Conservation (phyloP, 1,140 invertebrate genomes). For the Drosophila virilis region DNA sequence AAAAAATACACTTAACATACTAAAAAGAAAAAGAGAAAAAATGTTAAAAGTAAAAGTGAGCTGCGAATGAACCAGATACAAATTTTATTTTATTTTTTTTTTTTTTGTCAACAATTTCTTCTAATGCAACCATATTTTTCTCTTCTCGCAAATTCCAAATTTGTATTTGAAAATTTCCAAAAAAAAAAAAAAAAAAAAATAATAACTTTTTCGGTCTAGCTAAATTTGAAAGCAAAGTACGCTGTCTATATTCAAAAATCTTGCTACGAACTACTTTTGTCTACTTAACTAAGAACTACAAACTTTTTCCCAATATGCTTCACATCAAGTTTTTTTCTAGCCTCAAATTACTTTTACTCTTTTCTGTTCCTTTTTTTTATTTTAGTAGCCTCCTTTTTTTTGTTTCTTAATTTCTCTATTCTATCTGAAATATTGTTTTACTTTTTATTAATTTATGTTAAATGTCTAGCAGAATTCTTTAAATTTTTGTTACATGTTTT, state of each 20-base stretch:
- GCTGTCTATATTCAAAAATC: constrained; percentile 54
- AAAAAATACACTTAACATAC: constrained; percentile 56
- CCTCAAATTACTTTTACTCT: constrained; percentile 47
- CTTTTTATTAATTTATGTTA: constrained; percentile 26
- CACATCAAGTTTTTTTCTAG: constrained; percentile 46
- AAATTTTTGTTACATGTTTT: constrained; percentile 23
- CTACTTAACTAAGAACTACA: constrained; percentile 56
- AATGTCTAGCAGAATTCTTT: constrained; percentile 15
- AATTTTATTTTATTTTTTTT: constrained; percentile 1
- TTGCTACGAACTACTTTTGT: constrained; percentile 64
- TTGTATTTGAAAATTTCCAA: constrained; percentile 24
- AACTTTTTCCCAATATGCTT: constrained; percentile 65
- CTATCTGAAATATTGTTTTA: constrained; percentile 21
- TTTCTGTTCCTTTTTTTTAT: constrained; percentile 38
- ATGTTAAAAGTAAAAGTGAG: constrained; percentile 33
- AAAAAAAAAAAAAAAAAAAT: constrained; percentile 35
- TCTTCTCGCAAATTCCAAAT: constrained; percentile 37
- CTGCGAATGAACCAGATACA: constrained; percentile 43
- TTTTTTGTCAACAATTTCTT: neutral
- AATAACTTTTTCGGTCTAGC: constrained; percentile 57
- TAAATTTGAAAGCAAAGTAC: constrained; percentile 59
- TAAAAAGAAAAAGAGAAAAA: constrained; percentile 6
- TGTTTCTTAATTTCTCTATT: constrained; percentile 35
- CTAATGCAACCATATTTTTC: constrained; percentile 32
- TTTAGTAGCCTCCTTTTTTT: constrained; percentile 33